Evolutionary conservation across 2,888 invertebrate species (phyloP), one percentile per base, ranked within the genome.

Genomic region (Proisotoma minuta): DNA sequence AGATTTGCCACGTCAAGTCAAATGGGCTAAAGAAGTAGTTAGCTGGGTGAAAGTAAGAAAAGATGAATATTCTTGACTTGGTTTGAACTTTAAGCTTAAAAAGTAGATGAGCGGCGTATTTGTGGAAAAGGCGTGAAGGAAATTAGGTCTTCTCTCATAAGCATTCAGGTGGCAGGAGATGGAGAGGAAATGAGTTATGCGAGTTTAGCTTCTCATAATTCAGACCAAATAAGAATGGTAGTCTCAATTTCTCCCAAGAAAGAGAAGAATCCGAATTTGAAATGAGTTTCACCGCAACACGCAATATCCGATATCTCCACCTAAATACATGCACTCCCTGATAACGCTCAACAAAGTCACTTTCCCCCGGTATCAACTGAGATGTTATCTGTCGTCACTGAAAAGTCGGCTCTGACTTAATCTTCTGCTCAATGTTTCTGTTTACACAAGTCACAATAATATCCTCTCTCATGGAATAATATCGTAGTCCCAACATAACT

Each of bases 171-270:
- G 39, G 53, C 29, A 15, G 29, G 53, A 54, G 39, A 34, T 10
- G 52, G 52, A 49, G 52, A 52, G 52, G 52, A 52, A 52, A 52
- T 52, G 26, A 52, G 5, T 52, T 52, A 52, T 52, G 52, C 26
- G 52, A 52, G 18, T 18, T 34, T 10, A 8, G 8, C 15, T 26
- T 27, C 26, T 26, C 52, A 52, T 52, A 52, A 52, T 52, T 24
- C 52, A 12, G 23, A 5, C 3, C 12, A 26, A 52, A 52, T 18
- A 28, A 23, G 15, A 49, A 22, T 4, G 12, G 24, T 15, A 49
- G 10, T 49, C 43, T 43, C 43, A 18, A 43, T 43, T 20, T 22
- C 15, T 18, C 23, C 20, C 23, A 49, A 22, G 22, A 49, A 49
- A 23, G 23, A 20, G 23, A 15, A 23, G 23, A 22, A 22, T n/a